Percentiles rank a stretch among this genome's conserved stretches.
These are phyloP conservation scores for Standfussiana lucernea DNA, from an alignment of 2,888 invertebrate genomes.

Conservation along the genomic window DNA sequence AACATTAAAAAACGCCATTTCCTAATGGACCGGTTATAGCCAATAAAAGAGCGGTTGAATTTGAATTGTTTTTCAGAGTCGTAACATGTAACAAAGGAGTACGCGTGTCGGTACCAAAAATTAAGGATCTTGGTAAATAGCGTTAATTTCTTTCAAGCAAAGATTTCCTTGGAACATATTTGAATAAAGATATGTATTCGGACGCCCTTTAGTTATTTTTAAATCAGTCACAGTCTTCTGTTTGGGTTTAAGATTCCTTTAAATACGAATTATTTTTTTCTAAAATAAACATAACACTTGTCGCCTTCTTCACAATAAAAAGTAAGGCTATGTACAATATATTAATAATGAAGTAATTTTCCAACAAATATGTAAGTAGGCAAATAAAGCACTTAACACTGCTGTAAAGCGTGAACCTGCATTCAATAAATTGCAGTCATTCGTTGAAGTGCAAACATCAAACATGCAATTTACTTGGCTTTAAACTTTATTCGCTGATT, in stretches of 20 bases:
- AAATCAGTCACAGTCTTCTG: neutral
- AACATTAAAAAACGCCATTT: constrained; percentile 50
- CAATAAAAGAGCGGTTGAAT: constrained; percentile 52
- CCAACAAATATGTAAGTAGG: neutral
- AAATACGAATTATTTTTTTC: neutral
- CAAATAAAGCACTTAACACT: constrained; percentile 32
- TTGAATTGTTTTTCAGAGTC: constrained; percentile 39
- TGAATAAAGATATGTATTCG: neutral
- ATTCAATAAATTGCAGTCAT: constrained; percentile 50
- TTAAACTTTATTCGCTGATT: constrained; percentile 50
- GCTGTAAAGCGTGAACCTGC: constrained; percentile 32
- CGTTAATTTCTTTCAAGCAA: constrained; percentile 14
- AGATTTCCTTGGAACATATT: neutral
- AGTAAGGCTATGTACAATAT: neutral
- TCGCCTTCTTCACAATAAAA: neutral
- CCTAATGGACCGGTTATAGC: constrained; percentile 54
- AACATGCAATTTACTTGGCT: constrained; percentile 47
- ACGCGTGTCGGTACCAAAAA: constrained; percentile 16
- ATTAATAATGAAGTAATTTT: neutral
- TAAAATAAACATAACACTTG: neutral
- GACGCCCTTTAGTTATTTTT: neutral
- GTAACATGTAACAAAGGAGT: constrained; percentile 20
- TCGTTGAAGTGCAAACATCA: constrained; percentile 39
- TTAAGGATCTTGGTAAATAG: constrained; percentile 18
- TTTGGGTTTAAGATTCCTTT: neutral